phyloP scores from a whole-genome alignment of 2,888 invertebrate species.

The Ennomos quercinarius region DNA sequence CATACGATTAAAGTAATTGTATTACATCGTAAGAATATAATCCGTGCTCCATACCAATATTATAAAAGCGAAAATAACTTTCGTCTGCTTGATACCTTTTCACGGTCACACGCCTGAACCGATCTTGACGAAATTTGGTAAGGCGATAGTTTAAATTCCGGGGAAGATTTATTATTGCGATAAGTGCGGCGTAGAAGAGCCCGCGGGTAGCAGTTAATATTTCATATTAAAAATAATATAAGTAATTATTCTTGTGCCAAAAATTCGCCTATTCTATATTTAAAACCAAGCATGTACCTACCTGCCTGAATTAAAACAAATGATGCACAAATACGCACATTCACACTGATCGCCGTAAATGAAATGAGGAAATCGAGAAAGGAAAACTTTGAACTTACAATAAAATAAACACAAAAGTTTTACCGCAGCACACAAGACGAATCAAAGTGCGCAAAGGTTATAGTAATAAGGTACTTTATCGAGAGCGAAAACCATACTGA shows the following conservation, averaged over 20 bases:
- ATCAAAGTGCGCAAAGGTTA: neutral
- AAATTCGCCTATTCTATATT: constrained; percentile 20
- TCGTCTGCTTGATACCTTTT: too few species aligned
- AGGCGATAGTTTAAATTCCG: too few species aligned
- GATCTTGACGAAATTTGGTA: too few species aligned
- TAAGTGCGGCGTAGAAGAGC: too few species aligned
- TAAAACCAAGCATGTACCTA: constrained; percentile 5
- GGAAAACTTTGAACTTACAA: constrained; percentile 2
- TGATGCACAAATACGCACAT: constrained; percentile 24
- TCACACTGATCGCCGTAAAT: constrained; percentile 10
- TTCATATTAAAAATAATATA: too few species aligned
- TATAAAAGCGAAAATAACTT: too few species aligned
- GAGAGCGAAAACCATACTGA: constrained; percentile 9
- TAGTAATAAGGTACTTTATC: constrained; percentile 1
- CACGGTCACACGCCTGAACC: too few species aligned
- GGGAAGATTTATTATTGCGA: too few species aligned
- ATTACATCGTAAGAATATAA: too few species aligned
- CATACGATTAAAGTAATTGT: too few species aligned
- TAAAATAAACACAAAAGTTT: neutral
- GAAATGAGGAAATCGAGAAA: constrained; percentile 15
- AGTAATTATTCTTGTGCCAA: constrained; percentile 8
- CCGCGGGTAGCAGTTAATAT: too few species aligned
- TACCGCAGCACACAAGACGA: neutral
- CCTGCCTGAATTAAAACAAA: constrained; percentile 12
- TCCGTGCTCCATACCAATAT: too few species aligned